phyloP scores from a whole-genome alignment of 2,113 vertebrate species.

The Choloepus hoffmanni region DNA sequence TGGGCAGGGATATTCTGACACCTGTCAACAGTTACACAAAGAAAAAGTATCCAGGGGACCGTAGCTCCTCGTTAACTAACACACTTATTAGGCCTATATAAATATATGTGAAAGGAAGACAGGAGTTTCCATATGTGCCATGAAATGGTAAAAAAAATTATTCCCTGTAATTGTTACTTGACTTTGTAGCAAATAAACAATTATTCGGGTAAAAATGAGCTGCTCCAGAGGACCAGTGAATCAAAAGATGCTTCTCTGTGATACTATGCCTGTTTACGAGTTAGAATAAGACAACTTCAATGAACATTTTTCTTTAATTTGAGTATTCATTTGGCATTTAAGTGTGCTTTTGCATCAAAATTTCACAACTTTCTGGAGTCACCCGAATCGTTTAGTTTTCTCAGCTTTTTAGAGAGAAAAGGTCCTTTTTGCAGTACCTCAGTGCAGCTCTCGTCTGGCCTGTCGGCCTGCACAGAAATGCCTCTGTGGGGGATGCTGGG shows the following conservation, averaged over 20 bases:
- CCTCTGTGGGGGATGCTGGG: neutral
- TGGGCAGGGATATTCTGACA: neutral
- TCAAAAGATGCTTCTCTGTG: constrained; percentile 69
- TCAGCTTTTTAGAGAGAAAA: neutral
- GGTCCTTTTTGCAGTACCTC: neutral
- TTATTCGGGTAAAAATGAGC: constrained; percentile 68
- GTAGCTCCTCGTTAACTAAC: neutral
- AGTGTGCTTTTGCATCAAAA: constrained; percentile 22
- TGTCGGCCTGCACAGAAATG: neutral
- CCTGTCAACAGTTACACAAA: neutral
- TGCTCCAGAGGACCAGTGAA: constrained; percentile 31
- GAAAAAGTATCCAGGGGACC: neutral
- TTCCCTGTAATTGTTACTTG: constrained; percentile 52
- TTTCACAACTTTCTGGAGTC: neutral
- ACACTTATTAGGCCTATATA: neutral
- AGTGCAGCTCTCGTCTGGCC: neutral
- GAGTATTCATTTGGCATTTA: constrained; percentile 63
- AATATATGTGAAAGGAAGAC: neutral
- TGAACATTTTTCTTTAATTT: constrained; percentile 75
- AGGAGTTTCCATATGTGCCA: neutral
- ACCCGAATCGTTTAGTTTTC: neutral
- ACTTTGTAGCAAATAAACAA: constrained; percentile 60
- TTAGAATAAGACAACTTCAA: constrained; percentile 70
- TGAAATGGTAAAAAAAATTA: constrained; percentile 42
- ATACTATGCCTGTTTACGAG: constrained; percentile 62